Evolutionary conservation across 2,797 vertebrate genomes (phyloP), one percentile per base, ranked within the genome.

Genomic region (Brotula barbata): DNA sequence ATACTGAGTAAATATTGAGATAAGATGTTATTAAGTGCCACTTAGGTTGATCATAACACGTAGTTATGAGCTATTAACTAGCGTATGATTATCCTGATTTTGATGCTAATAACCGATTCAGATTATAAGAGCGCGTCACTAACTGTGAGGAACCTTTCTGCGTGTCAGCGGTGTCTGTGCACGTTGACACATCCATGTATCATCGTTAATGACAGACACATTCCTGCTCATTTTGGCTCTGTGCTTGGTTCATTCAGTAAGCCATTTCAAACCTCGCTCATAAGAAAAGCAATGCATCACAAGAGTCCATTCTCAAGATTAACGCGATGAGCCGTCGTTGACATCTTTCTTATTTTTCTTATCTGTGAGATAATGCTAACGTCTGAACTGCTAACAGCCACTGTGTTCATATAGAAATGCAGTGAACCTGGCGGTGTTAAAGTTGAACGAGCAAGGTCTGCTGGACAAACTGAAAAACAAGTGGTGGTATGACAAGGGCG

Each of bases 391-490:
- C 87, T 89, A 89, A 89, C 87, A 79, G 83, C 93, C 92, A 95
- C 93, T 97, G 93, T 98, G 95, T 98, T 96, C 95, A 96, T 89
- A 80, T 96, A 98, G 96, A 98, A 98, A 98, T 92, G 95, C 95
- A 62, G 95, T 98, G 94, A 98, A 98, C 95, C 96, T 97, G 83
- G 95, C 96, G 92, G 96, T 98, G 86, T 75, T 98, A 95, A 98
- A 98, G 95, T 94, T 97, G 94, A 97, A 97, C 94, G 95, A 97
- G 88, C 96, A 98, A 94, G 96, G 95, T 90, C 95, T 98, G 65
- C 95, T 98, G 95, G 96, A 98, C 95, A 98, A 98, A 96, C 95
- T 98, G 95, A 98, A 98, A 97, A 98, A 98, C 95, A 98, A 98
- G 95, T 98, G 96, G 96, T 98, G 96, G 96, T 98, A 98, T 95